A percentile compares a stretch with the other conserved stretches of the same genome.
These are phyloP conservation scores for Spermophilus dauricus DNA, from an alignment of 2,113 vertebrate genomes.

Conservation along the genomic window DNA sequence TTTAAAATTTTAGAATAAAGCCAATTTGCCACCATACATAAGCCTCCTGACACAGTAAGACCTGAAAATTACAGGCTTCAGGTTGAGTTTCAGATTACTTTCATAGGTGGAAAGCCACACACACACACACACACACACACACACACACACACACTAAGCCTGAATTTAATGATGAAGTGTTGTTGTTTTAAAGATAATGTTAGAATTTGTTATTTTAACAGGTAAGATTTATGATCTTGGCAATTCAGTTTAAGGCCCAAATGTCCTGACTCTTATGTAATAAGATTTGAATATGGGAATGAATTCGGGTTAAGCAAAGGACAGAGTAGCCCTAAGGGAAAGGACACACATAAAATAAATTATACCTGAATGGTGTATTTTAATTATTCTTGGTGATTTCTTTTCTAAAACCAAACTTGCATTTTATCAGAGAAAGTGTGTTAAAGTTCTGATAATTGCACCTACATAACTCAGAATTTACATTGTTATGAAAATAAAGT, in stretches of 20 bases:
- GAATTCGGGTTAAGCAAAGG: conserved; percentile 59
- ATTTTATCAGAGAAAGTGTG: background rate
- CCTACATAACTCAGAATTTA: background rate
- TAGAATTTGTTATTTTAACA: conserved; percentile 56
- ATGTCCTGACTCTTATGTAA: conserved; percentile 17
- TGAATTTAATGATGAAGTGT: background rate
- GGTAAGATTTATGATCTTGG: conserved; percentile 32
- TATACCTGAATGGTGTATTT: conserved; percentile 56
- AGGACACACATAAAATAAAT: conserved; percentile 56
- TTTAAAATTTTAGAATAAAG: conserved; percentile 22
- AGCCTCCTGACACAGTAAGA: conserved; percentile 7
- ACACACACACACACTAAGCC: background rate
- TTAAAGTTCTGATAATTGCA: background rate
- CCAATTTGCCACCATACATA: background rate
- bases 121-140: too few relatives aligned
- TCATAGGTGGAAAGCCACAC: background rate
- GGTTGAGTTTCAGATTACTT: background rate
- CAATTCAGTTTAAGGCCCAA: conserved; percentile 35
- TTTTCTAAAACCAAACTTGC: conserved; percentile 60
- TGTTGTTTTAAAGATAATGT: conserved; percentile 38
- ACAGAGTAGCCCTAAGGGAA: conserved; percentile 30
- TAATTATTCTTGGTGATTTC: conserved; percentile 64
- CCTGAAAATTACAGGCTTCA: conserved; percentile 3
- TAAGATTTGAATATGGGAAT: conserved; percentile 37
- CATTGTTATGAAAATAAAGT: conserved; percentile 46